These are phyloP conservation scores for Peromyscus californicus DNA, from an alignment of 2,113 vertebrate genomes.

Conservation along the genomic window DNA sequence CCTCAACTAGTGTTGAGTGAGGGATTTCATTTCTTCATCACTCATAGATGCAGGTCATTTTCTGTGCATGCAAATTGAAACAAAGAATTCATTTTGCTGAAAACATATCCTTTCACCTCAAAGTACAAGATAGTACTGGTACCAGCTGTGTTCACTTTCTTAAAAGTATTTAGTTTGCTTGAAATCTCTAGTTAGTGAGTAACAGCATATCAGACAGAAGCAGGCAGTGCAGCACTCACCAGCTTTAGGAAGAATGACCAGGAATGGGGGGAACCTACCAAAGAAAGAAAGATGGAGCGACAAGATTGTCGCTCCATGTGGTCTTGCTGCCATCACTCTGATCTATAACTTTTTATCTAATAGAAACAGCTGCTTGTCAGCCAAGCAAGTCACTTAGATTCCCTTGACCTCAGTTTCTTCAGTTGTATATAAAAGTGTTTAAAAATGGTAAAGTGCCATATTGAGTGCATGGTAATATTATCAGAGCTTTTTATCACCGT, in stretches of 20 bases:
- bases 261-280: neutral
- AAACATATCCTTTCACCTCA: neutral
- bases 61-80: constrained; percentile 25
- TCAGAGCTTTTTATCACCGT: neutral
- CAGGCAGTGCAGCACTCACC: neutral
- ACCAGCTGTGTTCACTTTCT: neutral
- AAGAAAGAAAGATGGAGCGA: neutral
- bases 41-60: neutral
- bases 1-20: neutral
- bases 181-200: constrained; percentile 10
- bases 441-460: constrained; percentile 14
- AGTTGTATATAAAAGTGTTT: constrained; percentile 43
- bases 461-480: neutral
- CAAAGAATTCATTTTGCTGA: neutral
- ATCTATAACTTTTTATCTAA: constrained; percentile 56
- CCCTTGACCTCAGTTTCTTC: constrained; percentile 56
- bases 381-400: constrained; percentile 19
- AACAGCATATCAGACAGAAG: neutral
- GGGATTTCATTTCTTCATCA: neutral
- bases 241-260: neutral
- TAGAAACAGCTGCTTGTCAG: constrained; percentile 40
- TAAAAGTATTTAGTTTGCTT: neutral
- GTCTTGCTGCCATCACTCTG: neutral
- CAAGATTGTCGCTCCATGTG: neutral
- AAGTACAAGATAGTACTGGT: neutral